Evolutionary conservation across 2,113 vertebrate genomes (phyloP), one percentile per base, ranked within the genome.

Genomic region (Butorides virescens): DNA sequence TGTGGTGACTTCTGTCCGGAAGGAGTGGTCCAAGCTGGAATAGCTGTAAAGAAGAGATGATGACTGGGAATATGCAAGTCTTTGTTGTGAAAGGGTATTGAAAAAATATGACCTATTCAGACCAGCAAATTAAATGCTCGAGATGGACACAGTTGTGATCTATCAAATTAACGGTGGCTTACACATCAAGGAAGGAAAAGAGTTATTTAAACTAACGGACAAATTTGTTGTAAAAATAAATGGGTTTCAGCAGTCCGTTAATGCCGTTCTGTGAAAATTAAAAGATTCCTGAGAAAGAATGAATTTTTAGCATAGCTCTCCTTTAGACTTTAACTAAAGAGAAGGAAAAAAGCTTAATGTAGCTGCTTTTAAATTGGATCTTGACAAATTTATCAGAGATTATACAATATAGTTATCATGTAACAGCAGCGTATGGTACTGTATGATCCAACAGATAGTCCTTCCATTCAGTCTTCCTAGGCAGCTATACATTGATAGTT

Each of bases 381-480:
- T 79, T 44, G 32, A 52, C 7, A 63, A 63, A 50, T 50, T 85
- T 55, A 14, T 65, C 47, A 73, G 58, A 76, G 63, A 65, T 93
- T 0, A 61, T 80, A 25, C 4, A 27, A 23, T 70, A 68, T 25
- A 49, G 6, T 75, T 77, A 50, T 10, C 3, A 8, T 27, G 20
- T 52, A 65, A 34, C 13, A 61, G 39, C 46, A 83, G 36, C 0
- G 0, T 75, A 62, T 30, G 30, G 2, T n/a, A 9, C 29, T 63
- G 5, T 18, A 25, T 5, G 2, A 56, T 70, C 21, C 53, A 87
- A 32, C 17, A 84, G 37, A 22, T 0, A 63, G 56, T 37, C 17
- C 23, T 94, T 82, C 19, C 5, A 44, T 56, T 85, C 58, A 84
- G 15, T 63, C 19, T 63, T 90, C 47, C 71, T 83, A 59, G 47